Base-by-base conservation (phyloP, 2,113 vertebrate species). In the Loxodonta africana region DNA sequence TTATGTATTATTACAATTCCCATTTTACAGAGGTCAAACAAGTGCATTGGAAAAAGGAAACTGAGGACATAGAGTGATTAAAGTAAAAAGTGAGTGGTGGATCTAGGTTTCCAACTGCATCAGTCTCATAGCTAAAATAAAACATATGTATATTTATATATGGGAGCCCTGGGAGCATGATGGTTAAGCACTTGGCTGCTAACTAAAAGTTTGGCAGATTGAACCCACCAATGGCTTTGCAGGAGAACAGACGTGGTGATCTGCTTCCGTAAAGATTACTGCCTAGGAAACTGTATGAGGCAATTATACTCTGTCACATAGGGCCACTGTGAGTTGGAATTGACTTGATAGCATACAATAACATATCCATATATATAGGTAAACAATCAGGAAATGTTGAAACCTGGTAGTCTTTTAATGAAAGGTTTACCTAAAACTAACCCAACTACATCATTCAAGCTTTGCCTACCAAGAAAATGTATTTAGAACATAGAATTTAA, bases 71-170 rank as follows among this genome's bases (percentile, higher is more conserved):
- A 17, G 30, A 71, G 28, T 11, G 26, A 28, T 86, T 82, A 76
- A 57, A 69, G n/a, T 51, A 53, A 63, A 2, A 73, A 74, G 17
- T 84, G 20, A 48, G 15, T 41, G 20, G 14, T 82, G 28, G 62
- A 33, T 8, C 74, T 41, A 57, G 20, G 15, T 86, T 92, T 89
- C 44, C 83, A 87, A 90, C 18, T 86, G 44, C 73, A 78, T 44
- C 15, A 92, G 53, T 53, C 60, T 94, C 41, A 48, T 6, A 62
- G 82, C 48, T 89, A 85, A 88, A 93, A 51, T 88, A 48, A 93
- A 87, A 11, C 76, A 53, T 76, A 41, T 63, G 6, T 57, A n/a
- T 48, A 10, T 89, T 44, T 69, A n/a, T 83, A 33, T 74, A 51
- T 67, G 5, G 60, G 71, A 21, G 71, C 71, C 8, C 9, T 8